Base-by-base conservation (phyloP, 2,888 invertebrate species). In the Dermolepida albohirtum region DNA sequence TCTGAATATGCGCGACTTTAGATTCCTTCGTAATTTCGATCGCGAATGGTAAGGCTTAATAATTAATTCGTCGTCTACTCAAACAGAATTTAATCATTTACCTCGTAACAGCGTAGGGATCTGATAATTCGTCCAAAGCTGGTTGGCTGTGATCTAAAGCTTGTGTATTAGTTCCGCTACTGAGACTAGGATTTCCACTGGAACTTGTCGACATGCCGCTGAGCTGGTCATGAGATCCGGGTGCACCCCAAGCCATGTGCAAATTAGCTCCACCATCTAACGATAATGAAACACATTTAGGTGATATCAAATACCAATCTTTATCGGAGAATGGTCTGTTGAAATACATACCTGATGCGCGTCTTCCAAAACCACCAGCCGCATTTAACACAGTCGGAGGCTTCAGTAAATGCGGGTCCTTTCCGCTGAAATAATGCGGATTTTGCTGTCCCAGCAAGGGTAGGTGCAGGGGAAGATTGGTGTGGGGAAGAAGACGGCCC, bases 231-330 rank as follows among this genome's bases (percentile, higher is more conserved):
- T 87, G 78, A 72, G 84, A 76, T 76, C 85, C 78, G 77, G 84
- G 78, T 78, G 79, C 74, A 6, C 81, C 88, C 85, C 88, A 88
- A 11, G 78, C 78, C 80, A 90, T 89, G 74, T 93, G 93, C 73
- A 97, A 89, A 85, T 97, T 96, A 64, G 97, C 96, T 66, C 97
- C 97, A 75, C 97, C 97, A 85, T 97, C 97, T 44, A 39, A 8
- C 2, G 4, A 39, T 8, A 55, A n/a, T 22, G 4, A 22, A 34
- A 54, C 5, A 16, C n/a, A 11, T n/a, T n/a, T n/a, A 51, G n/a
- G 5, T 51, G 5, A 51, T 16, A 11, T 6, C n/a, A n/a, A n/a
- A n/a, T n/a, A n/a, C n/a, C n/a, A n/a, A n/a, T n/a, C n/a, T n/a
- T n/a, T n/a, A n/a, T n/a, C n/a, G n/a, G n/a, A n/a, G n/a, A n/a